Percentiles rank a stretch among this genome's conserved stretches.
Evolutionary conservation across 2,888 invertebrate genomes (phyloP).

Genomic region (Cybosia mesomella): DNA sequence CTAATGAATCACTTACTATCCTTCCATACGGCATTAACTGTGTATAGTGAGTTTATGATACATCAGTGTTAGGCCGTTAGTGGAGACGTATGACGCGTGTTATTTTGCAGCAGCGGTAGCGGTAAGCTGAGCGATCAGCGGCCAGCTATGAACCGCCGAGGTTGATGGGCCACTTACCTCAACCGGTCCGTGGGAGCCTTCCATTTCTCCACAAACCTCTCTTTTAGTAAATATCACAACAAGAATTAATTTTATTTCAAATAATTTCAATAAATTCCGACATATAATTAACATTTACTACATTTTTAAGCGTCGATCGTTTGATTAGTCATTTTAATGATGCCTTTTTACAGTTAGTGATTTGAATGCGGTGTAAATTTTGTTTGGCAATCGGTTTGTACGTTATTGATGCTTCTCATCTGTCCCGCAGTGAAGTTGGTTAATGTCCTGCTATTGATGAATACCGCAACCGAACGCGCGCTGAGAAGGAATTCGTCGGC

Average conservation of each 20-base stretch:
- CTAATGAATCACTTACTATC: too few species aligned
- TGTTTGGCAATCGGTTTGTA: constrained; percentile 70
- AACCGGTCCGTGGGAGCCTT: constrained; percentile 74
- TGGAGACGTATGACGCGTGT: constrained; percentile 4
- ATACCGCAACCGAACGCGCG: constrained; percentile 55
- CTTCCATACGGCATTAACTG: neutral
- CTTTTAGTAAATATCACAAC: constrained; percentile 68
- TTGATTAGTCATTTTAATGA: constrained; percentile 82
- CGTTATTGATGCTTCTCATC: constrained; percentile 71
- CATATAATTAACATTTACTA: constrained; percentile 81
- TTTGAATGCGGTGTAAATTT: constrained; percentile 78
- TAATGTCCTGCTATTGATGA: constrained; percentile 67
- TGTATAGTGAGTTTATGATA: neutral
- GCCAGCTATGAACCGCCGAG: constrained; percentile 46
- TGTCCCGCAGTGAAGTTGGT: constrained; percentile 62
- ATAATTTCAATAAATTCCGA: constrained; percentile 78
- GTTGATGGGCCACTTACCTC: constrained; percentile 70
- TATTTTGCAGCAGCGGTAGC: constrained; percentile 19
- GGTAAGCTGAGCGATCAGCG: constrained; percentile 29
- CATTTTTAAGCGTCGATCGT: constrained; percentile 79
- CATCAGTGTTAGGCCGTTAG: neutral
- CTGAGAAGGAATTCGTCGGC: constrained; percentile 73
- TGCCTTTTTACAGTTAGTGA: constrained; percentile 79
- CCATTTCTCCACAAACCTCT: constrained; percentile 66
- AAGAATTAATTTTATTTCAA: constrained; percentile 75